Evolutionary conservation across 1,140 invertebrate species (phyloP), one percentile per base, ranked within the genome.

Genomic region (Drosophila punjabiensis): DNA sequence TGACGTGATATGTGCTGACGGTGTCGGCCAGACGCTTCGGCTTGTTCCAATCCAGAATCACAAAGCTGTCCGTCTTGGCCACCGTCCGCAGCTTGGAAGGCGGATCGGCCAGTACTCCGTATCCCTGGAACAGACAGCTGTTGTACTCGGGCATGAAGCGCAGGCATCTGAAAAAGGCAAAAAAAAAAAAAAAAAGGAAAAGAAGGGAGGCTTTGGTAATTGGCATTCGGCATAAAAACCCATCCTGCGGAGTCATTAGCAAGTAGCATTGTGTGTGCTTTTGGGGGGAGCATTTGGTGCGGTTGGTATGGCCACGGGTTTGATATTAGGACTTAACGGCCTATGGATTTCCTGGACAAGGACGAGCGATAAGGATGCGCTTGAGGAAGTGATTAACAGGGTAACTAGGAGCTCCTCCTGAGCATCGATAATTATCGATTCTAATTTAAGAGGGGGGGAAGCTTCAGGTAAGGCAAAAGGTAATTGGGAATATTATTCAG

Each of bases 51-150:
- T 96, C 96, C 0, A 97, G 88, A 37, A 98, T 95, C 0, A 96
- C 96, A 92, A 96, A 97, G 84, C 95, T 95, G 3, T 95, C 95
- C 70, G 96, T 95, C 47, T 97, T 95, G 84, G 96, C 96, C 20
- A 96, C 95, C 2, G 97, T 95, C 56, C 95, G 95, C 4, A 97
- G 93, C 55, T 94, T 93, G 0, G 94, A 94, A 0, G 97, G 97
- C 16, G 95, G 94, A 39, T 96, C 95, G 0, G 97, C 96, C 3
- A 98, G 94, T 0, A 97, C 96, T 3, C 97, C 96, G 88, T 97
- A 97, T 8, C 96, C 96, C 94, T 97, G 96, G 73, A 97, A 94
- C 8, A 97, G 93, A 86, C 97, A 97, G 93, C 96, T 97, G 32
- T 95, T 95, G 93, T 97, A 97, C 39, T 96, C 95, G 3, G 94